These are phyloP conservation scores for Trachops cirrhosus DNA, from an alignment of 2,797 vertebrate genomes.

Conservation along the genomic window DNA sequence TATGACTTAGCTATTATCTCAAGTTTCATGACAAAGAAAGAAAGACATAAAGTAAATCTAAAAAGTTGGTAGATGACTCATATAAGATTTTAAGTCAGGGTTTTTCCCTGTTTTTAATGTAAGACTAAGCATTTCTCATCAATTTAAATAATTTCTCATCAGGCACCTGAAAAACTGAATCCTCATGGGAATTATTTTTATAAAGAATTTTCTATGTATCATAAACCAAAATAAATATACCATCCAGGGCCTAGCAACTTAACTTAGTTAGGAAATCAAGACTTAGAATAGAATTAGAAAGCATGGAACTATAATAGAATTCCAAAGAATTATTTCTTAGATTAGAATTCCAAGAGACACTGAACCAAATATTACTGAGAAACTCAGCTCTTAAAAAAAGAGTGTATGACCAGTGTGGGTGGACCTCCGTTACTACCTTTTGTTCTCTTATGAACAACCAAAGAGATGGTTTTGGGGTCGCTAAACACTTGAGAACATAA, in stretches of 20 bases:
- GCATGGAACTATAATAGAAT: background rate
- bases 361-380: background rate
- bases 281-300: background rate
- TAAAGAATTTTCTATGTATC: background rate
- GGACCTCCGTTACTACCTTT: background rate
- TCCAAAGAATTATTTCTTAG: background rate
- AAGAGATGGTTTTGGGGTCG: background rate
- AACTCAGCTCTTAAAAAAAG: background rate
- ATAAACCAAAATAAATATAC: background rate
- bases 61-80: background rate
- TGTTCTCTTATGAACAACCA: background rate
- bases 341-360: background rate
- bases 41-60: background rate
- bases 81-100: background rate
- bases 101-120: background rate
- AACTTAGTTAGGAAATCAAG: background rate
- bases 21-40: background rate
- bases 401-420: background rate
- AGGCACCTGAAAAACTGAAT: background rate
- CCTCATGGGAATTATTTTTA: background rate
- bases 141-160: background rate
- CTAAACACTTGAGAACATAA: background rate
- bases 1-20: background rate
- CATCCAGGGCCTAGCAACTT: background rate
- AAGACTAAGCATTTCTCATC: background rate